Evolutionary conservation across 2,888 invertebrate genomes (phyloP), one percentile per base, ranked within the genome.

Genomic region (Lypha dubia): DNA sequence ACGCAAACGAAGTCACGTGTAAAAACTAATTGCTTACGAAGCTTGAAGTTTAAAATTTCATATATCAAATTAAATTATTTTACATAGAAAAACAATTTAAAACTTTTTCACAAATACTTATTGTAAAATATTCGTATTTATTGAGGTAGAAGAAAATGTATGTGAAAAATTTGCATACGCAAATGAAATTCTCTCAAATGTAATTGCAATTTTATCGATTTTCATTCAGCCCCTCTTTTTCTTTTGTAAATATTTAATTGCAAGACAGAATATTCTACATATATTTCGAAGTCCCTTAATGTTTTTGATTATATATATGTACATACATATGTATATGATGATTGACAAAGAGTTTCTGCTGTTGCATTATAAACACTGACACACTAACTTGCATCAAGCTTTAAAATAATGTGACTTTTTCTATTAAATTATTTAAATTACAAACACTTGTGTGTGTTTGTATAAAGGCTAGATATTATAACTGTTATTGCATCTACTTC

Each of bases 161-260:
- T n/a, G 8, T 6, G 15, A 35, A 0, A 9, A 49, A 22, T 74
- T 32, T 38, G 32, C 24, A 63, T 74, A 74, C 51, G 51, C 4
- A 74, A 74, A 74, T 51, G 17, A 11, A 53, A 7, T 13, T 58
- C 56, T 20, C 62, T 41, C 44, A 22, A 67, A 53, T 15, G 13
- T 70, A 70, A 79, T 79, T 79, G 62, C 51, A 70, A 32, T 70
- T 70, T 70, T 79, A 79, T 79, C 70, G 79, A 79, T 79, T 70
- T 79, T 70, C n/a, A n/a, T n/a, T 35, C 11, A 15, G 44, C n/a
- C 22, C 3, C 8, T 28, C 6, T 7, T 65, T n/a, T 53, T 53
- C 41, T 41, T 28, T 49, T 51, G 38, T 2, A 13, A 56, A 13
- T 65, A 17, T 65, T 65, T 32, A 62, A 38, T 17, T 38, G 11